phyloP scores from a whole-genome alignment of 2,113 vertebrate genomes.

The Panthera tigris region DNA sequence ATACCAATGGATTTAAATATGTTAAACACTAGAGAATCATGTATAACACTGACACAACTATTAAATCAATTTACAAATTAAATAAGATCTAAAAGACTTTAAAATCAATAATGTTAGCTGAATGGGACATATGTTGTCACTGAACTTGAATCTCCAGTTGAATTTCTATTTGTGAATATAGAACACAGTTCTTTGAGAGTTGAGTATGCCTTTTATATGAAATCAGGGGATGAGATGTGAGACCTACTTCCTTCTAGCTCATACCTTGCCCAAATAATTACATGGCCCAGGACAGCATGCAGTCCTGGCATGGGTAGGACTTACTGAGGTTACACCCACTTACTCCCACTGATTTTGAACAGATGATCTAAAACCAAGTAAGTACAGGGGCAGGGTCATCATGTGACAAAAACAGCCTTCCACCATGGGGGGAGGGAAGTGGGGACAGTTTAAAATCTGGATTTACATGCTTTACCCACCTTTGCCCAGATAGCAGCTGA shows the following conservation, averaged over 20 bases:
- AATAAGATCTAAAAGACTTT: neutral
- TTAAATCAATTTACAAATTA: neutral
- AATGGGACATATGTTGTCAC: neutral
- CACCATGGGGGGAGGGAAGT: no score
- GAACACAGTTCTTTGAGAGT: neutral
- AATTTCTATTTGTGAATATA: neutral
- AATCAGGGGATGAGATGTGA: neutral
- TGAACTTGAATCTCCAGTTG: conserved; percentile 18
- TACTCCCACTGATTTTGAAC: neutral
- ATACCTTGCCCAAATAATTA: neutral
- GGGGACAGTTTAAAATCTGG: neutral
- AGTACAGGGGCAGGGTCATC: neutral
- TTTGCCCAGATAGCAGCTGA: conserved; percentile 93
- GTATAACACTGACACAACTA: neutral
- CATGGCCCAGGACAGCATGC: neutral
- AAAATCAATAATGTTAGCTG: neutral
- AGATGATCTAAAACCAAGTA: neutral
- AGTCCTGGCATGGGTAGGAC: neutral
- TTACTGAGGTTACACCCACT: neutral
- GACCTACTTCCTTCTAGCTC: neutral
- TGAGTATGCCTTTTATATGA: neutral
- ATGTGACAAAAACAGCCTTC: neutral
- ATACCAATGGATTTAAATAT: neutral
- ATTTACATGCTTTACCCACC: conserved; percentile 80
- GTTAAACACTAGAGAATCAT: neutral